Conservation (phyloP, 1,140 invertebrate genomes). For the Neotoxoptera formosana region DNA sequence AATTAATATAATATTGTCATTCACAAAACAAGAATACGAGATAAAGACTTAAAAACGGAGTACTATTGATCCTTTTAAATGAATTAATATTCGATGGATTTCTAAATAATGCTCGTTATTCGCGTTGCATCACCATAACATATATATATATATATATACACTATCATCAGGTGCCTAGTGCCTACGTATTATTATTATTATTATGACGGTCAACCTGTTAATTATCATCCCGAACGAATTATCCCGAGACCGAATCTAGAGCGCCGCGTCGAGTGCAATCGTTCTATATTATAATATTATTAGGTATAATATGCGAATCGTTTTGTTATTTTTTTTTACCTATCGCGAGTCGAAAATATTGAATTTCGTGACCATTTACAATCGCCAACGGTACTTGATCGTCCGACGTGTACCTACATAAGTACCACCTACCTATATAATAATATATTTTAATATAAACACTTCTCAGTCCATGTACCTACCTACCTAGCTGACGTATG, state of each 20-base stretch:
- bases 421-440: background rate
- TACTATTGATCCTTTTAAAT: background rate
- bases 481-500: background rate
- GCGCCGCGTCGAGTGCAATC: background rate
- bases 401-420: background rate
- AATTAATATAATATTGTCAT: background rate
- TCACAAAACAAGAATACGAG: no score
- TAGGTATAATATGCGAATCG: background rate
- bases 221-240: background rate
- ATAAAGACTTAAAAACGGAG: background rate
- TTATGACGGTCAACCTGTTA: background rate
- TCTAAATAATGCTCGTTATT: background rate
- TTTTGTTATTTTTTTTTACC: background rate
- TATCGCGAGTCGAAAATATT: background rate
- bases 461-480: background rate
- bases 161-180: background rate
- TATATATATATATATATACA: no score
- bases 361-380: background rate
- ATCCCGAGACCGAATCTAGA: background rate
- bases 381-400: background rate
- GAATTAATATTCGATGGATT: no score
- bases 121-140: background rate
- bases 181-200: background rate
- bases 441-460: background rate
- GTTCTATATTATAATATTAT: no score